Conservation (phyloP, 2,797 vertebrate species). For the Perodicticus potto region DNA sequence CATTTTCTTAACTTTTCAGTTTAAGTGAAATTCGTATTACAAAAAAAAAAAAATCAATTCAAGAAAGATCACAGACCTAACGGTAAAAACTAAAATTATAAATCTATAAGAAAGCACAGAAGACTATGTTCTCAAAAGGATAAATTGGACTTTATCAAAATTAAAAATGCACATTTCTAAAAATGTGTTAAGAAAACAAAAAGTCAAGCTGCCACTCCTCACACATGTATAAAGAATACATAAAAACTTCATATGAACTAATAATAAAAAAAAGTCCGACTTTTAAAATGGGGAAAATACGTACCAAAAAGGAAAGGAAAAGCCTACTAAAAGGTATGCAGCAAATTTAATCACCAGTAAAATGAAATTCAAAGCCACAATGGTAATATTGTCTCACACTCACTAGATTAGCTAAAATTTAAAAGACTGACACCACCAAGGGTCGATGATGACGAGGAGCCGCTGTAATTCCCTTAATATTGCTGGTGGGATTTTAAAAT, state of each 20-base stretch:
- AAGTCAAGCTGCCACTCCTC: not conserved
- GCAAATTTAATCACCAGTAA: not conserved
- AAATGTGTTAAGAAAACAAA: not conserved
- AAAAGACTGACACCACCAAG: not conserved
- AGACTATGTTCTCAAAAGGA: not conserved
- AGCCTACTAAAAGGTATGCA: not conserved
- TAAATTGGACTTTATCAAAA: not conserved
- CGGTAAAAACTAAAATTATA: conserved; percentile 13
- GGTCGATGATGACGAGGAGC: not conserved
- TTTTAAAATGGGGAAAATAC: not conserved
- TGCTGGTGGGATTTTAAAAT: not conserved
- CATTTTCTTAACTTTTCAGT: too few relatives aligned
- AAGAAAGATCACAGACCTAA: not conserved
- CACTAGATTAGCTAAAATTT: not conserved
- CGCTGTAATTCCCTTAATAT: not conserved
- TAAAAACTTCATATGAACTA: not conserved
- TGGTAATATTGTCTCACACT: not conserved
- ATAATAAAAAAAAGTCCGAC: not conserved
- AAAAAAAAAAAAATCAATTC: conserved; percentile 26
- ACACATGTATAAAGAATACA: not conserved
- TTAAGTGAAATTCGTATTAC: too few relatives aligned
- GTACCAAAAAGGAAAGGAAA: not conserved
- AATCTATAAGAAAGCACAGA: not conserved
- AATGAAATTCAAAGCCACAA: not conserved
- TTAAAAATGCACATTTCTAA: not conserved